phyloP scores from a whole-genome alignment of 2,113 vertebrate species.

The Ammospiza nelsoni region DNA sequence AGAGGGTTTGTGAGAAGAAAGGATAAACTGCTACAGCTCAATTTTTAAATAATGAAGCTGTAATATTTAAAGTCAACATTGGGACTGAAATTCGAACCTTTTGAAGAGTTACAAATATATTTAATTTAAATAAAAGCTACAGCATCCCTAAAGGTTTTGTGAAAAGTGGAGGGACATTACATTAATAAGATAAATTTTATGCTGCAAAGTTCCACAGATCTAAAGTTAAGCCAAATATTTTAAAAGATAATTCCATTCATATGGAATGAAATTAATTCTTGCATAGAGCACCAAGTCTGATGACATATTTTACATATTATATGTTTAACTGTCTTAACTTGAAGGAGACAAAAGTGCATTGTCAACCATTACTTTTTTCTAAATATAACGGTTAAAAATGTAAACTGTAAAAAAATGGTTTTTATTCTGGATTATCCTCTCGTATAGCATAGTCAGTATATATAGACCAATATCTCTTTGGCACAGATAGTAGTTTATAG shows the following conservation, averaged over 20 bases:
- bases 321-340: not conserved
- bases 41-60: not conserved
- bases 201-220: not conserved
- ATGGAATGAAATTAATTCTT: not conserved
- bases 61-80: not conserved
- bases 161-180: not conserved
- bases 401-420: not conserved
- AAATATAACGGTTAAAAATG: not conserved
- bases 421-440: not conserved
- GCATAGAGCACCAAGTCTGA: not conserved
- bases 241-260: not conserved
- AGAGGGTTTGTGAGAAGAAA: not conserved
- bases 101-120: not conserved
- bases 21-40: not conserved
- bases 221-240: not conserved
- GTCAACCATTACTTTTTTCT: not conserved
- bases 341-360: not conserved
- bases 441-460: not conserved
- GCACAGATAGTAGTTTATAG: slow-evolving; percentile 36
- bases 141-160: not conserved
- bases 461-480: not conserved
- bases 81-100: not conserved
- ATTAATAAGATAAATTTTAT: not conserved
- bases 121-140: not conserved
- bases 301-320: not conserved